Evolutionary conservation across 1,140 invertebrate genomes (phyloP).

Genomic region (Drosophila elegans): DNA sequence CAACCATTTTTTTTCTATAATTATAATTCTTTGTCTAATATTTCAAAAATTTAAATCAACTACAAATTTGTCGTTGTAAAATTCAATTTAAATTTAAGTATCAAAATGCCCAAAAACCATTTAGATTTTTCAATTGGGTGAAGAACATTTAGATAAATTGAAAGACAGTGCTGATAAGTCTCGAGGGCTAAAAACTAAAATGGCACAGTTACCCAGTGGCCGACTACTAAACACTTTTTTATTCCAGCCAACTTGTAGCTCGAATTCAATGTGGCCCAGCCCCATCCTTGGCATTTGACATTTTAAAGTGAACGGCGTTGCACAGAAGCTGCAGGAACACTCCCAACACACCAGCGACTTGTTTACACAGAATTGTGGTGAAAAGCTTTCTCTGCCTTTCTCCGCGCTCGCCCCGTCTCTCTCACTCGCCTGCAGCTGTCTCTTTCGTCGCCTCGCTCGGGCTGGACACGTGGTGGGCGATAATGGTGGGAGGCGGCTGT

Average conservation of each 20-base stretch:
- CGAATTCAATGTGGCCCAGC: conserved; percentile 12
- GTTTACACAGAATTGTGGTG: conserved; percentile 70
- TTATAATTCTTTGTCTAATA: too few species aligned
- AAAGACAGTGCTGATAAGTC: too few species aligned
- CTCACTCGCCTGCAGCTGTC: conserved; percentile 5
- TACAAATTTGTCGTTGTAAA: too few species aligned
- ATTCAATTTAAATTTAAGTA: too few species aligned
- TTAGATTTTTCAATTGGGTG: too few species aligned
- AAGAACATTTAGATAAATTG: too few species aligned
- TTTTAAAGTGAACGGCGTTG: conserved; percentile 41
- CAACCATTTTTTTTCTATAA: too few species aligned
- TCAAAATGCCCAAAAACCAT: too few species aligned
- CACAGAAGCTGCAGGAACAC: conserved; percentile 31
- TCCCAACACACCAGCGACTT: conserved; percentile 30
- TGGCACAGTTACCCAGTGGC: neutral
- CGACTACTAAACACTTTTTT: conserved; percentile 14
- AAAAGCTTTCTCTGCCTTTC: conserved; percentile 56
- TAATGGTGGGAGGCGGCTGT: conserved; percentile 51
- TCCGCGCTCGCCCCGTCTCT: conserved; percentile 14
- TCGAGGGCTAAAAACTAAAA: neutral
- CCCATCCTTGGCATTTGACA: conserved; percentile 76
- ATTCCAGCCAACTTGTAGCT: conserved; percentile 31
- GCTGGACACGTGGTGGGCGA: conserved; percentile 60
- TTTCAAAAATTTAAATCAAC: too few species aligned
- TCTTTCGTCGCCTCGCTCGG: conserved; percentile 11